These are phyloP conservation scores for Hyposmocoma kahamanoa DNA, from an alignment of 1,140 invertebrate species.

Conservation along the genomic window DNA sequence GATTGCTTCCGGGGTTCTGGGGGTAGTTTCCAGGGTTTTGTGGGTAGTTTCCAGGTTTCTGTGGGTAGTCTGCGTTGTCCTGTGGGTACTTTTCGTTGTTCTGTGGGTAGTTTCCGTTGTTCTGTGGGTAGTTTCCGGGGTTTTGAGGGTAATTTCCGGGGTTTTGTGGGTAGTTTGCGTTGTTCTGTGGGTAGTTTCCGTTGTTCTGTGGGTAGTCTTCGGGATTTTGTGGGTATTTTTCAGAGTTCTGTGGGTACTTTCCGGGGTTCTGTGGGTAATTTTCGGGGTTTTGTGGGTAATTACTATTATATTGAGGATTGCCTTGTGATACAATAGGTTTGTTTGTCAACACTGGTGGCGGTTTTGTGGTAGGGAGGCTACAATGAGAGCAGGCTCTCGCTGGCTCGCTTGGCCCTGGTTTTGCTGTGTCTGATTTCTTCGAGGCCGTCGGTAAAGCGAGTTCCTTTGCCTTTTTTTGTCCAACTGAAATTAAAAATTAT, in stretches of 20 bases:
- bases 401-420: conserved; percentile 14
- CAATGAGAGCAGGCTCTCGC: conserved; percentile 59
- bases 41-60: neutral
- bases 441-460: conserved; percentile 15
- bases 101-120: neutral
- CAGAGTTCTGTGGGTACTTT: neutral
- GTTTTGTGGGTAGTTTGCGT: neutral
- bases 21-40: neutral
- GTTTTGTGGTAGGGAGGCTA: conserved; percentile 55
- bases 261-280: neutral
- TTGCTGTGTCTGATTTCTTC: neutral
- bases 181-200: conserved; percentile 3
- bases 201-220: conserved; percentile 5
- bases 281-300: neutral
- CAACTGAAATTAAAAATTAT: conserved; percentile 4
- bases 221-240: conserved; percentile 7
- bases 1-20: neutral
- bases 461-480: conserved; percentile 30
- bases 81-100: neutral
- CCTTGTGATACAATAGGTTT: conserved; percentile 9
- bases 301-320: neutral
- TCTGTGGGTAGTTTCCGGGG: neutral
- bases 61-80: neutral
- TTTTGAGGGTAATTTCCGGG: conserved; percentile 5
- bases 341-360: conserved; percentile 20